A percentile compares a stretch with the other conserved stretches of the same genome.
Conservation (phyloP, 2,888 invertebrate genomes). For the Agriopis aurantiaria region DNA sequence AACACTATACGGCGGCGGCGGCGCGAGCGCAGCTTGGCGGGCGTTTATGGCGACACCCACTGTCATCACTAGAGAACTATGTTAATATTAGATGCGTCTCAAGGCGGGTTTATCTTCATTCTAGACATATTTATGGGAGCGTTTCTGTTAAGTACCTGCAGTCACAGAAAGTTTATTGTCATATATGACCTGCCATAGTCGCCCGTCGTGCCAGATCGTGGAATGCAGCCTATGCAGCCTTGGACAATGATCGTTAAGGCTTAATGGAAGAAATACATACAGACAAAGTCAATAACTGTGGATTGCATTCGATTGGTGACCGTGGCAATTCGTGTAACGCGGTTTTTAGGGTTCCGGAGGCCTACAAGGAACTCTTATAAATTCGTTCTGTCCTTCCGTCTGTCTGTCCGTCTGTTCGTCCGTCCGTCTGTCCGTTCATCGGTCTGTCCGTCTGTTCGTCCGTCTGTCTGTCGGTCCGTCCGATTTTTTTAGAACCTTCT, state of each 20-base stretch:
- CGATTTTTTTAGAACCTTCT: too few relatives aligned
- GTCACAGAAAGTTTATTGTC: constrained; percentile 65
- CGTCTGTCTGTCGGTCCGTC: too few relatives aligned
- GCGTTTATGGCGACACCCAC: constrained; percentile 58
- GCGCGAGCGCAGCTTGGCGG: constrained; percentile 38
- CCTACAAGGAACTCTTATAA: too few relatives aligned
- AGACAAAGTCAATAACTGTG: constrained; percentile 66
- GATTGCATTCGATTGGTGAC: constrained; percentile 58
- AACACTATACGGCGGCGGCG: constrained; percentile 3
- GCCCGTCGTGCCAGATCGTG: constrained; percentile 47
- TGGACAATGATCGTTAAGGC: constrained; percentile 65
- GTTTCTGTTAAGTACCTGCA: constrained; percentile 62
- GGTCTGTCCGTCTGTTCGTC: too few relatives aligned
- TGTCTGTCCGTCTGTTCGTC: too few relatives aligned
- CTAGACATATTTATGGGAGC: constrained; percentile 69
- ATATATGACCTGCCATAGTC: constrained; percentile 57
- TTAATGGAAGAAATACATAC: constrained; percentile 58
- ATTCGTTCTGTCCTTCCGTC: too few relatives aligned
- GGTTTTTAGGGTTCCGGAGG: too few relatives aligned
- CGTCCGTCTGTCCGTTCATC: too few relatives aligned
- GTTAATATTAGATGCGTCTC: constrained; percentile 71
- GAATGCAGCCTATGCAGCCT: constrained; percentile 56
- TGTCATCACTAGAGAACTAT: constrained; percentile 50
- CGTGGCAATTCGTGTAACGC: constrained; percentile 65
- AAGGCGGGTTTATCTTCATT: constrained; percentile 71